Base-by-base conservation (phyloP, 2,888 invertebrate genomes). In the Drosophila histrio region DNA sequence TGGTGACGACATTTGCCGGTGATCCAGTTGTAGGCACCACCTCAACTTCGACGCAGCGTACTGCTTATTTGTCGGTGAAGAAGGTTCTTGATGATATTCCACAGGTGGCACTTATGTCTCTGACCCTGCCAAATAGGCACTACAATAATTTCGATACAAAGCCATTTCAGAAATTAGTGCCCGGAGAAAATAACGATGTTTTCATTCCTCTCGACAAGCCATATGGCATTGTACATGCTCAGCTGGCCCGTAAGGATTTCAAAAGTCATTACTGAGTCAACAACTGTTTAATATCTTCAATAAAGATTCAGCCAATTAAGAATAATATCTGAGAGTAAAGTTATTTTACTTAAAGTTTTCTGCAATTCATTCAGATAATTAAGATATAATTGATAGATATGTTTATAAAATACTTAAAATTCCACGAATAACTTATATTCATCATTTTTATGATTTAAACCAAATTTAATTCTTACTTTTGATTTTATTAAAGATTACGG, bases 121-220 rank as follows among this genome's bases (percentile, higher is more conserved):
- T 44, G 26, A 46, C 46, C 8, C 6, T 32, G 30, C 30, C 46
- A 19, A 32, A 47, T 21, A 21, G 8, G 30, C 32, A 32, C 30
- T 47, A 47, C 13, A 30, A 21, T 8, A n/a, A 3, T 5, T 47
- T 30, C 21, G 46, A 47, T 21, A 30, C 9, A 5, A 32, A 4
- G 8, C 46, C 32, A 0, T 47, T 47, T 13, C 21, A 47, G 46
- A 21, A 30, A 30, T 13, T 47, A 1, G 30, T 47, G 21, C 30
- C 46, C 19, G 30, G 46, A 21, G 46, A 47, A 30, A 47, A 47
- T 1, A 47, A 47, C 13, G 46, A 47, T 0, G 30, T 47, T 5
- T 47, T 21, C 13, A 21, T 47, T 5, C 30, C 46, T 2, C 3
- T 30, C 7, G 30, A 32, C 1, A 30, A 46, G 30, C 30, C 46